phyloP scores from a whole-genome alignment of 2,797 vertebrate genomes.

The Lithobates sylvaticus region DNA sequence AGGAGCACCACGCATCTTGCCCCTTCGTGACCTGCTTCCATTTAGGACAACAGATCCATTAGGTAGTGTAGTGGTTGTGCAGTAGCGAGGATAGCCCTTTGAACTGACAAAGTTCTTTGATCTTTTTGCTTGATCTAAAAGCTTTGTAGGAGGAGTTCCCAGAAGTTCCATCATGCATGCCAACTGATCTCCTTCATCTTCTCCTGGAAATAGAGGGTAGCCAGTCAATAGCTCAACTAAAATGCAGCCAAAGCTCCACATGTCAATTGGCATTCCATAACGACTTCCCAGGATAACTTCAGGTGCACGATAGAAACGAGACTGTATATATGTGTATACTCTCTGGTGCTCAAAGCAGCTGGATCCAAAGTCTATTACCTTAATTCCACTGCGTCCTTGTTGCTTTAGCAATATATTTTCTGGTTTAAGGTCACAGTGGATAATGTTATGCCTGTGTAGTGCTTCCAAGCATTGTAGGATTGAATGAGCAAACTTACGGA shows the following conservation, averaged over 20 bases:
- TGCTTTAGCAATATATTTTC: constrained; percentile 98
- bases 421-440: constrained; percentile 98
- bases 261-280: constrained; percentile 96
- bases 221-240: constrained; percentile 95
- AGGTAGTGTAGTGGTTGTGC: constrained; percentile 84
- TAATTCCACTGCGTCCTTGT: constrained; percentile 95
- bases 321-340: constrained; percentile 98
- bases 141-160: constrained; percentile 92
- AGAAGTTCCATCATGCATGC: constrained; percentile 97
- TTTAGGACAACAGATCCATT: constrained; percentile 87
- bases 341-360: constrained; percentile 98
- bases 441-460: constrained; percentile 90
- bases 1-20: constrained; percentile 90
- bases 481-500: constrained; percentile 96
- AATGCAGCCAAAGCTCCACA: constrained; percentile 99
- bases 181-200: constrained; percentile 95
- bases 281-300: constrained; percentile 94
- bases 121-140: constrained; percentile 92
- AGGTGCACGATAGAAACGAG: constrained; percentile 94
- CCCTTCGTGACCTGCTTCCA: constrained; percentile 88
- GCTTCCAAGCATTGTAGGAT: constrained; percentile 95
- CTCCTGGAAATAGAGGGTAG: constrained; percentile 94
- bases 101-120: constrained; percentile 98
- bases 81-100: constrained; percentile 96
- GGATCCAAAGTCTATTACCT: constrained; percentile 98